A percentile compares a stretch with the other conserved stretches of the same genome.
Evolutionary conservation across 2,888 invertebrate species (phyloP).

Genomic region (Megalurothrips usitatus): DNA sequence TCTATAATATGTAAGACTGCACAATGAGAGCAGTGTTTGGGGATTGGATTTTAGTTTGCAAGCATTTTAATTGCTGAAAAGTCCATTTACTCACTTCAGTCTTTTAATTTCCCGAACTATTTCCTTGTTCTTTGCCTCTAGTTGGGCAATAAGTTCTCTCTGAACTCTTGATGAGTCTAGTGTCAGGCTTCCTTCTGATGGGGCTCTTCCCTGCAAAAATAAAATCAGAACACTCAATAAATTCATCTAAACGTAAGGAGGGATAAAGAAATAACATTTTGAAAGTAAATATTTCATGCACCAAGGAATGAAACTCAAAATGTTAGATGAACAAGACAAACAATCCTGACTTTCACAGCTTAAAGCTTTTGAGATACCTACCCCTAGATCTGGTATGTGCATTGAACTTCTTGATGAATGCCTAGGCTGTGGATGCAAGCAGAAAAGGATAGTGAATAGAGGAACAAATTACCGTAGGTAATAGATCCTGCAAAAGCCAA

Average conservation of each 20-base stretch:
- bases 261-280: not conserved
- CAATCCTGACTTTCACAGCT: not conserved
- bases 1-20: not conserved
- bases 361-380: not conserved
- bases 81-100: conserved; percentile 56
- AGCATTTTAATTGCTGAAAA: not conserved
- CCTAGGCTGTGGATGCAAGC: conserved; percentile 20
- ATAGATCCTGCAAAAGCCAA: no score
- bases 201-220: conserved; percentile 56
- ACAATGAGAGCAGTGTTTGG: no score
- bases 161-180: conserved; percentile 86
- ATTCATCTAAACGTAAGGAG: no score
- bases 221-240: not conserved
- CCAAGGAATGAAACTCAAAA: not conserved
- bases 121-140: conserved; percentile 92
- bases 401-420: not conserved
- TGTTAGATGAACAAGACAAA: not conserved
- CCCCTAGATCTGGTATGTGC: conserved; percentile 10
- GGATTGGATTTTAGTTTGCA: not conserved
- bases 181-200: conserved; percentile 66
- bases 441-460: conserved; percentile 13
- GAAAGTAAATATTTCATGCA: not conserved
- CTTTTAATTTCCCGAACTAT: conserved; percentile 93
- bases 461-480: no score
- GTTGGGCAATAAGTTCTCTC: conserved; percentile 83